Base-by-base conservation (phyloP, 1,140 invertebrate species). In the Telenomus remus region DNA sequence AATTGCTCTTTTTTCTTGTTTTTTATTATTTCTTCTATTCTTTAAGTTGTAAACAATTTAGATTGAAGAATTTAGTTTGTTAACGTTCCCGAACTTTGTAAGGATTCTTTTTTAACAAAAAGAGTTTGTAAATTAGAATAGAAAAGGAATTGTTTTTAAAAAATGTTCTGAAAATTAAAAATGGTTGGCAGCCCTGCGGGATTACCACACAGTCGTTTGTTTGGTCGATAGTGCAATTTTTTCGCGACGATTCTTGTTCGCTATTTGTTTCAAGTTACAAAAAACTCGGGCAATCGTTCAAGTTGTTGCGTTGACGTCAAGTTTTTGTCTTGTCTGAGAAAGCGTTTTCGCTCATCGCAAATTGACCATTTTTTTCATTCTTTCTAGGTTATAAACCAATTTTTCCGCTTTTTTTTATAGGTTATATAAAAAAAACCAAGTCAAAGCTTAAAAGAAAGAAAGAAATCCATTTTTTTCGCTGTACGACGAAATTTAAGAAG, bases 301-400 rank as follows among this genome's bases (percentile, higher is more conserved):
- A n/a, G n/a, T n/a, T n/a, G n/a, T n/a, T n/a, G n/a, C n/a, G n/a
- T n/a, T n/a, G n/a, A n/a, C n/a, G n/a, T n/a, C n/a, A n/a, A n/a
- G n/a, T n/a, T n/a, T n/a, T 35, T 35, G 34, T 35, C 5, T 35
- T 13, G 9, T 34, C 2, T 37, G 42, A 65, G n/a, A n/a, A 66
- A 56, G 64, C 64, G 64, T 66, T 66, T 66, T 66, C 64, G 53
- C 64, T 66, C 64, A 66, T 66, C 11, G 64, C 64, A 35, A 19
- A 49, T n/a, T 39, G 37, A 39, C 8, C 2, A 1, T 39, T 2
- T 39, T 39, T 39, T 39, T 10, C n/a, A n/a, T n/a, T n/a, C n/a
- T 27, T 27, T 27, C 19, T 27, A 27, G 19, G 19, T 27, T 27
- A 35, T 19, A 47, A 35, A 60, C 39, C 43, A 60, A 33, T n/a